Conservation (phyloP, 2,797 vertebrate genomes). For the Allochrocebus solatus region DNA sequence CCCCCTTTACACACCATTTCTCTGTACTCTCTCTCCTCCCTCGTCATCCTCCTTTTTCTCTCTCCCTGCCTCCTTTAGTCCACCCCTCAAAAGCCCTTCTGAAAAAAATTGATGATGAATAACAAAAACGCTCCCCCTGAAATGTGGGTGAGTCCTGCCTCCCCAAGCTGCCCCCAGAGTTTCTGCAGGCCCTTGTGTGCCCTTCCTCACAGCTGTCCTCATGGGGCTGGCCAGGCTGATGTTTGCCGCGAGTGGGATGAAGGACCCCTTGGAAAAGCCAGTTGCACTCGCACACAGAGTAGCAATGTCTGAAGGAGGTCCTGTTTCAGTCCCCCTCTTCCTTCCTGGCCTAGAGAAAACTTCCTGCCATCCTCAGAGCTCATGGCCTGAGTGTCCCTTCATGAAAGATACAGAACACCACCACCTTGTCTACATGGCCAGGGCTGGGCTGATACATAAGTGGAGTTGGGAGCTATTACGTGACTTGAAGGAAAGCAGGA, state of each 20-base stretch:
- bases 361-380: background rate
- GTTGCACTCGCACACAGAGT: too few species aligned
- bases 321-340: background rate
- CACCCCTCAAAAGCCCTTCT: background rate
- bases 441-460: background rate
- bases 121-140: background rate
- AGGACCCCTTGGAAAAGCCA: background rate
- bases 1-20: background rate
- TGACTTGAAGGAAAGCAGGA: background rate
- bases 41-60: background rate
- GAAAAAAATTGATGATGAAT: background rate
- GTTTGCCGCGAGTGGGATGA: background rate
- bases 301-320: too few species aligned
- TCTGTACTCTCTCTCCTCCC: background rate
- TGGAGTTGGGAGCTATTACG: background rate
- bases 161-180: background rate
- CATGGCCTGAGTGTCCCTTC: background rate
- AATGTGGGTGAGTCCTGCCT: background rate
- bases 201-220: background rate
- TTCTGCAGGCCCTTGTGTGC: background rate
- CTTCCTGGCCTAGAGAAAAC: background rate
- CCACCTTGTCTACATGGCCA: too few species aligned
- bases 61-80: background rate
- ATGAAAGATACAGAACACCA: background rate
- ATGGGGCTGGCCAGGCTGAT: background rate